These are phyloP conservation scores for Haemorhous mexicanus DNA, from an alignment of 2,113 vertebrate species.

Conservation along the genomic window DNA sequence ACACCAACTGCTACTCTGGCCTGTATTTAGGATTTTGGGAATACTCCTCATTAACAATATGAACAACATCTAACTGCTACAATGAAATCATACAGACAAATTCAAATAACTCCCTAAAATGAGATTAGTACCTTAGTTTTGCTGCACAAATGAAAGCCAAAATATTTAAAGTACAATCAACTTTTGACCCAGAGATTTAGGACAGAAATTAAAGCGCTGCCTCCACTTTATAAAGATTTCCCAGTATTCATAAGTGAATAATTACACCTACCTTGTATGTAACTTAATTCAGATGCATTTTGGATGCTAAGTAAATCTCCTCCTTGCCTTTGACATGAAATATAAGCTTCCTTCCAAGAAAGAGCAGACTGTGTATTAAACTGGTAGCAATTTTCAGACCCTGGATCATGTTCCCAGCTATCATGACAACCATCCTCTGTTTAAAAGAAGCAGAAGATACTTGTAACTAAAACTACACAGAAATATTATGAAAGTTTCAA, in stretches of 20 bases:
- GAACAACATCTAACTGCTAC: neutral
- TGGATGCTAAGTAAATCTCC: constrained; percentile 88
- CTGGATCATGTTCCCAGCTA: constrained; percentile 74
- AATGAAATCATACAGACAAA: neutral
- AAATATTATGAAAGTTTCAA: neutral
- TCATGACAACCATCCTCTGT: constrained; percentile 84
- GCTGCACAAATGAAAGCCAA: neutral
- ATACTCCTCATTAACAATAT: neutral
- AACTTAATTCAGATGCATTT: constrained; percentile 69
- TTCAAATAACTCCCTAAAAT: neutral
- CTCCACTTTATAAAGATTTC: neutral
- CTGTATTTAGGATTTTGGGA: neutral
- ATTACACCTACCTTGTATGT: constrained; percentile 70
- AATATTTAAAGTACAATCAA: neutral
- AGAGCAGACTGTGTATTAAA: constrained; percentile 82
- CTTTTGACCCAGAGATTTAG: neutral
- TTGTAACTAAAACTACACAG: neutral
- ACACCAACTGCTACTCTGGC: neutral
- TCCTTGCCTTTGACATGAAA: constrained; percentile 88
- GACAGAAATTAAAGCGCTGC: neutral
- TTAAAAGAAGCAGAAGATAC: constrained; percentile 39
- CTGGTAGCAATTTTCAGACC: constrained; percentile 83
- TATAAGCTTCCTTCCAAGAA: constrained; percentile 88
- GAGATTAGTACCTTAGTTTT: neutral
- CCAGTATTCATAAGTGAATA: neutral